Evolutionary conservation across 2,113 vertebrate species (phyloP).

Genomic region (Callopanchax toddi): DNA sequence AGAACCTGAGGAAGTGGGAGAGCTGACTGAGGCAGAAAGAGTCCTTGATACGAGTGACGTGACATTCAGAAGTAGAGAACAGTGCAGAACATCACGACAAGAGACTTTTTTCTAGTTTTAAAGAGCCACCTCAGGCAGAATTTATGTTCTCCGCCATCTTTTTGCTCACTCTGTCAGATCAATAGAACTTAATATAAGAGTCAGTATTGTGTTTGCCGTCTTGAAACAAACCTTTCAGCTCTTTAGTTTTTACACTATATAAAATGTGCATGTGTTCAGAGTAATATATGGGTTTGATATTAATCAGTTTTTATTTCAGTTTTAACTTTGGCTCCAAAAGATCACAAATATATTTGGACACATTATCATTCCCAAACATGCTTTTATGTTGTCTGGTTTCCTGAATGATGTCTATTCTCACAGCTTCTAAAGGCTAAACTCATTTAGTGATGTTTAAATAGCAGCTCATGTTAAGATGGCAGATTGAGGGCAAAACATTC

Average conservation of each 20-base stretch:
- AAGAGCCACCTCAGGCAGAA: constrained; percentile 69
- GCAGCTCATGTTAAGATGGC: too few relatives aligned
- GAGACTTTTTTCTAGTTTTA: constrained; percentile 72
- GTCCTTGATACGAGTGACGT: constrained; percentile 75
- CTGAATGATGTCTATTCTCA: too few relatives aligned
- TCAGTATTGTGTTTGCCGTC: constrained; percentile 44
- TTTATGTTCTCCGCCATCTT: constrained; percentile 67
- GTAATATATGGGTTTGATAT: not conserved
- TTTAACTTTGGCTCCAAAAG: too few relatives aligned
- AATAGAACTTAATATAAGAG: constrained; percentile 56
- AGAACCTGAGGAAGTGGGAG: constrained; percentile 48
- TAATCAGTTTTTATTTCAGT: too few relatives aligned
- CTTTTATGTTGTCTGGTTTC: too few relatives aligned
- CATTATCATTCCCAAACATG: too few relatives aligned
- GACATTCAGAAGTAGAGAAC: constrained; percentile 69
- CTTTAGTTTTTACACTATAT: constrained; percentile 32
- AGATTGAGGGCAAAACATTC: too few relatives aligned
- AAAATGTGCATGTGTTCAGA: constrained; percentile 19
- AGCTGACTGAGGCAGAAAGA: constrained; percentile 37
- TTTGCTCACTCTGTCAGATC: constrained; percentile 66
- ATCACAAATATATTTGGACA: too few relatives aligned
- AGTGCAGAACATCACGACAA: constrained; percentile 55
- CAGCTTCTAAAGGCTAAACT: too few relatives aligned
- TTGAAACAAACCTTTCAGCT: constrained; percentile 52
- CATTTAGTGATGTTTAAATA: too few relatives aligned